Evolutionary conservation across 2,113 vertebrate genomes (phyloP), one percentile per base, ranked within the genome.

Genomic region (Callipepla californica): DNA sequence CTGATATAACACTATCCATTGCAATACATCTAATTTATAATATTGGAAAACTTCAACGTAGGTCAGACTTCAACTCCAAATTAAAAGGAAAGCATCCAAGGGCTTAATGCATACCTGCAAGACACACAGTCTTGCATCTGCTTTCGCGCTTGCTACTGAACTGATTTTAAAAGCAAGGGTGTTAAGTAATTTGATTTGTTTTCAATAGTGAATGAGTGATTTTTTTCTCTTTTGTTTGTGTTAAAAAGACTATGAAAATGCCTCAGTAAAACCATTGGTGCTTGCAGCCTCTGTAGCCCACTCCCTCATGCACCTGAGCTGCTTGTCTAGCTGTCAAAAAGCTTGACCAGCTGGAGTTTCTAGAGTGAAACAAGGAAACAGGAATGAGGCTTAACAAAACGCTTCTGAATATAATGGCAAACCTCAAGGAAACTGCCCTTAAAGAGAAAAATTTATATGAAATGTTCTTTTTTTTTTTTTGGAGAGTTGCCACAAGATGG

Each of bases 321-420:
- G 90, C 87, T 76, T 90, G 88, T 91, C 97, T 79, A 85, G 78
- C 17, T 55, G 81, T 76, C 65, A 96, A 96, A 94, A 93, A 70
- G 20, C 96, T 96, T 96, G 62, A 63, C 55, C 93, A 50, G 78
- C 36, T 89, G 69, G 76, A 93, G 36, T 93, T 97, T 93, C 90
- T 93, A 96, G 97, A 96, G 94, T 97, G 93, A 96, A 84, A 94
- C 68, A 80, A 1, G 11, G 91, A 92, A 85, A 77, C 36, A 85
- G 70, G 59, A 92, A 77, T 88, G 86, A 79, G 32, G 6, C 34
- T 77, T 95, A 81, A 93, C 82, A 80, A 96, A 66, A 89, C 23
- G 92, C 69, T 94, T 66, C 75, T 51, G 77, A 94, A 91, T 83
- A 90, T 81, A 95, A 69, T 11, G 44, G 67, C 40, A 92, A 96